Base-by-base conservation (phyloP, 2,888 invertebrate species). In the Andrena fulva region DNA sequence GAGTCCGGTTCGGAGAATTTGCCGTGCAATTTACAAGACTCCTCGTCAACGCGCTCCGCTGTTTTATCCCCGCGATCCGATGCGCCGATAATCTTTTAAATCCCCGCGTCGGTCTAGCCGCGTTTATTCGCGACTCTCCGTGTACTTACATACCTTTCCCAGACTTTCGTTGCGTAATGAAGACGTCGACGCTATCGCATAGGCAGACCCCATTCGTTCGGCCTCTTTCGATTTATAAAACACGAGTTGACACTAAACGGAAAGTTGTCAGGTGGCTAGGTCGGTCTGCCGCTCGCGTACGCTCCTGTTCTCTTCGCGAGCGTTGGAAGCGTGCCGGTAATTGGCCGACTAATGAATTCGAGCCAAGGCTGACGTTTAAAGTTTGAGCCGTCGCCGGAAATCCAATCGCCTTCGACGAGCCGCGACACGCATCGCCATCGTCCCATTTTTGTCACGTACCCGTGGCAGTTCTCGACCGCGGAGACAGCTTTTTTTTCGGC, bases 261-360 rank as follows among this genome's bases (percentile, higher is more conserved):
- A 79, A 80, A 79, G 63, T 80, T 48, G 42, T 68, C 77, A 54
- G 54, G 68, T 77, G 52, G 63, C 80, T 73, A 71, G 48, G 59
- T 59, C 63, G 27, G 27, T 27, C 60, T 16, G 42, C 33, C 73
- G 33, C 35, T 77, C 60, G 16, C n/a, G 12, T 42, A 27, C 52
- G 56, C 63, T 84, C n/a, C 62, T 54, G 24, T 68, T 52, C 63
- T 20, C 35, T 48, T 27, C 56, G 59, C 62, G 66, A 74, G 69
- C 74, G 33, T 81, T 80, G 74, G 56, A 70, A 81, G 42, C 66
- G 50, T 64, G 68, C 59, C 59, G 68, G 63, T 73, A 74, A 73
- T 77, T 73, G 73, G 54, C 42, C 59, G 66, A 73, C 68, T 73
- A 77, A 82, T 54, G 62, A 82, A 82, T 62, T 72, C 54, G 52